Conservation (phyloP, 2,888 invertebrate species). For the Synanthedon myopaeformis region DNA sequence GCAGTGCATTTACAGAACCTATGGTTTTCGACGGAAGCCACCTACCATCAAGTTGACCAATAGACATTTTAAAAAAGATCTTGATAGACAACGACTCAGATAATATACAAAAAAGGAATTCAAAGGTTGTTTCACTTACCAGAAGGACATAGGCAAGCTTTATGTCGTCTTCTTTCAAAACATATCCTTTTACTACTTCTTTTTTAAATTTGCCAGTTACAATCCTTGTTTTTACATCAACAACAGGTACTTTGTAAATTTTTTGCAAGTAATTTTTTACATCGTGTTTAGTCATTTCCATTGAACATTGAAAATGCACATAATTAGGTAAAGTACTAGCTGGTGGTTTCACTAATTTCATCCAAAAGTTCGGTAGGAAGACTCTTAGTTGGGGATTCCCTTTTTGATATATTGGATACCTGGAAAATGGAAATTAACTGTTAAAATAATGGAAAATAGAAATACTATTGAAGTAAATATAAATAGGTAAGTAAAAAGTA, state of each 20-base stretch:
- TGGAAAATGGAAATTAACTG: constrained; percentile 22
- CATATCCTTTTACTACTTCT: constrained; percentile 71
- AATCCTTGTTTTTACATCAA: constrained; percentile 82
- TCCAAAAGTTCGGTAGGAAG: constrained; percentile 97
- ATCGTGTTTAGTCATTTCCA: constrained; percentile 93
- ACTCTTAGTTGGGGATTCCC: constrained; percentile 95
- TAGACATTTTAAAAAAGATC: too few relatives aligned
- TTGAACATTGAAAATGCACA: constrained; percentile 90
- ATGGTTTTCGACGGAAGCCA: too few relatives aligned
- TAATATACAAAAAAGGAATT: too few relatives aligned
- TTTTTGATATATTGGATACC: constrained; percentile 91
- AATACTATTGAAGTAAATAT: not conserved
- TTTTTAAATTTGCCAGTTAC: constrained; percentile 75
- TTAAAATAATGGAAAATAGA: too few relatives aligned
- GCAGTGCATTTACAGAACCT: too few relatives aligned
- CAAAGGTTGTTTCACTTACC: constrained; percentile 58
- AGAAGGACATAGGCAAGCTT: constrained; percentile 84
- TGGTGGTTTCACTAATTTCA: constrained; percentile 85
- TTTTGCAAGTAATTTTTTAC: constrained; percentile 94
- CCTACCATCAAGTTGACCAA: too few relatives aligned
- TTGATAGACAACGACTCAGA: too few relatives aligned
- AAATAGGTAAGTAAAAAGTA: not conserved
- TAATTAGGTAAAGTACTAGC: constrained; percentile 80
- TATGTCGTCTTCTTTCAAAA: constrained; percentile 85
- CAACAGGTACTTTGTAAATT: constrained; percentile 89